These are phyloP conservation scores for Zaprionus taronus DNA, from an alignment of 1,140 invertebrate genomes.

Conservation along the genomic window DNA sequence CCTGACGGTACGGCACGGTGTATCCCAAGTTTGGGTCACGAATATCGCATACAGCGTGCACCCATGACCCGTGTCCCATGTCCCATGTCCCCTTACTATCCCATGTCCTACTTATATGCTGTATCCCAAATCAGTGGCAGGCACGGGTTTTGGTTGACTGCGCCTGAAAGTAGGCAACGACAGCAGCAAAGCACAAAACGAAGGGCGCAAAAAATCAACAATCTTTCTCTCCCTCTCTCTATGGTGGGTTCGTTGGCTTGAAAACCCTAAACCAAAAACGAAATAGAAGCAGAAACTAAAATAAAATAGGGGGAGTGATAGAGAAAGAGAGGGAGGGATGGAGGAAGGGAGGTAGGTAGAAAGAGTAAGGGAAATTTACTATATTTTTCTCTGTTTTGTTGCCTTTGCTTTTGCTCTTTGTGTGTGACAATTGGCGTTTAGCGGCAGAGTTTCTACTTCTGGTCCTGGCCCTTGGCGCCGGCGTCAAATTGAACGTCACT, in stretches of 20 bases:
- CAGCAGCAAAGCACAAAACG: slow-evolving; percentile 35
- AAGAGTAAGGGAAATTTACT: not conserved
- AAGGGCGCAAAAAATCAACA: slow-evolving; percentile 51
- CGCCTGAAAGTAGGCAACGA: slow-evolving; percentile 57
- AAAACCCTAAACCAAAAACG: slow-evolving; percentile 21
- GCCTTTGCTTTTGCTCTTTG: slow-evolving; percentile 47
- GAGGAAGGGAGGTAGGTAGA: not conserved
- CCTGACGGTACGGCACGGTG: slow-evolving; percentile 23
- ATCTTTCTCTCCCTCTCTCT: slow-evolving; percentile 32
- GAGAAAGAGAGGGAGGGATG: not conserved
- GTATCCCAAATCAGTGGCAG: slow-evolving; percentile 73
- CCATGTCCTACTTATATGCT: slow-evolving; percentile 14
- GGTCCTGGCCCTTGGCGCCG: slow-evolving; percentile 14
- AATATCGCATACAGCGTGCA: not conserved
- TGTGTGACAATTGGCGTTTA: slow-evolving; percentile 80
- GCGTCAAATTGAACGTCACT: slow-evolving; percentile 83
- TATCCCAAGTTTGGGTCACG: slow-evolving; percentile 26
- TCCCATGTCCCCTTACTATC: not conserved
- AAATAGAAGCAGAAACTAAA: slow-evolving; percentile 54
- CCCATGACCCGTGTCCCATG: not conserved
- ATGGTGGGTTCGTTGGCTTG: slow-evolving; percentile 9
- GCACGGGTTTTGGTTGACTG: slow-evolving; percentile 74
- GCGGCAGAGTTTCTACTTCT: slow-evolving; percentile 46
- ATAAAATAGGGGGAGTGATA: slow-evolving; percentile 20
- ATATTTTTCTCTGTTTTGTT: not conserved